Percentiles rank a stretch among this genome's conserved stretches.
Evolutionary conservation across 92 coral and sea anemone genomes (phyloP).

Genomic region (Palythoa heliodiscus): DNA sequence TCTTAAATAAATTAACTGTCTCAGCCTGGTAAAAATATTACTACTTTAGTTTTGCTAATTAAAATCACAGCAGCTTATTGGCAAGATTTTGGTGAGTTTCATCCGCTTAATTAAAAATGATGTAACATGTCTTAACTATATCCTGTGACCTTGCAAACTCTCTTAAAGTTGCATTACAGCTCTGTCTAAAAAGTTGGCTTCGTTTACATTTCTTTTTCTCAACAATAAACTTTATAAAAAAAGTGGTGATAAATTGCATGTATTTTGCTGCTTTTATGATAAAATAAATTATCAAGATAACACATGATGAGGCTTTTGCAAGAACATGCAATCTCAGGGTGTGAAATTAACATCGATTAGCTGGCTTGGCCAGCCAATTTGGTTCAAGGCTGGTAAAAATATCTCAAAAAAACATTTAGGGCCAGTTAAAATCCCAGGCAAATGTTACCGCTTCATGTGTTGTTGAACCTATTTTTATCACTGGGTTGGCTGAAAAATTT

Average conservation of each 20-base stretch:
- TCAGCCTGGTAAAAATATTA: background rate
- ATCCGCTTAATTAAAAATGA: background rate
- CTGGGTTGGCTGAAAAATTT: too few species aligned
- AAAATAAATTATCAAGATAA: background rate
- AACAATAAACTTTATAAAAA: background rate
- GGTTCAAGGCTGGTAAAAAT: too few species aligned
- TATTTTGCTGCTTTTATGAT: background rate
- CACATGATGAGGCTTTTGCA: background rate
- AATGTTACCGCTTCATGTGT: too few species aligned
- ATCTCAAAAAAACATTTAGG: too few species aligned
- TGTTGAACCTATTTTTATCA: too few species aligned
- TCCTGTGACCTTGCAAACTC: background rate
- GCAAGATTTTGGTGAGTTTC: background rate
- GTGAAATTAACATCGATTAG: too few species aligned
- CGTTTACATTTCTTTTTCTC: background rate
- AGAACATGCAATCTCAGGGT: background rate
- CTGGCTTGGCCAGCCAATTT: too few species aligned
- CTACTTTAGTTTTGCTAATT: background rate
- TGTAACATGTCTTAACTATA: conserved; percentile 1
- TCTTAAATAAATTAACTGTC: background rate
- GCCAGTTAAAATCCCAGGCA: too few species aligned
- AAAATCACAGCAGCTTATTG: background rate
- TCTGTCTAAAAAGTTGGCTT: background rate
- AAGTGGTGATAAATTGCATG: background rate
- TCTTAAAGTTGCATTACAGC: background rate